These are phyloP conservation scores for Gila robusta DNA, from an alignment of 2,797 vertebrate species.

Conservation along the genomic window DNA sequence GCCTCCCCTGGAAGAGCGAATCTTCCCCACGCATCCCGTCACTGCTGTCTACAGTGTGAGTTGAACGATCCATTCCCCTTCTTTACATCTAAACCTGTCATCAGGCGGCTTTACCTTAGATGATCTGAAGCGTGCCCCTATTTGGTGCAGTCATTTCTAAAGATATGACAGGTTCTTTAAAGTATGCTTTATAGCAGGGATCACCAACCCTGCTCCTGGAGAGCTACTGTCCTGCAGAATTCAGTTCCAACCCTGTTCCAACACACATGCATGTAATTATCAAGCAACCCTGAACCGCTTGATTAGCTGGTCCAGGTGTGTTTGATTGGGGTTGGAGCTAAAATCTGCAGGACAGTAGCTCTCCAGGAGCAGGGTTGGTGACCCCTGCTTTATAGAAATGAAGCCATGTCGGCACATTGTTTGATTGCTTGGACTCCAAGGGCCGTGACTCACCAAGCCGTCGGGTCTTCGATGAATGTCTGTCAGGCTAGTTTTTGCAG, in stretches of 20 bases:
- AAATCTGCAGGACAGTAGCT: too few relatives aligned
- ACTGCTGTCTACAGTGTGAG: slow-evolving; percentile 83
- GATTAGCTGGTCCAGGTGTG: too few relatives aligned
- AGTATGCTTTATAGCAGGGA: background rate
- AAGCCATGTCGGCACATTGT: too few relatives aligned
- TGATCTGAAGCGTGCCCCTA: background rate
- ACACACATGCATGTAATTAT: too few relatives aligned
- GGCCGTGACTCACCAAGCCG: background rate
- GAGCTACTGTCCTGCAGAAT: too few relatives aligned
- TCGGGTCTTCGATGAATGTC: background rate
- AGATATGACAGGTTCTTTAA: background rate
- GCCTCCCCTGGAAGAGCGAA: slow-evolving; percentile 78
- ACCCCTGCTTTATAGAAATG: background rate
- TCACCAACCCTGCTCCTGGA: too few relatives aligned
- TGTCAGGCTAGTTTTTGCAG: background rate
- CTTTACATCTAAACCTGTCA: background rate
- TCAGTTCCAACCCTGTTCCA: too few relatives aligned
- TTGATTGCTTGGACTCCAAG: background rate
- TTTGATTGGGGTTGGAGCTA: too few relatives aligned
- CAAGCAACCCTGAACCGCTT: too few relatives aligned
- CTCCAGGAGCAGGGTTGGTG: too few relatives aligned
- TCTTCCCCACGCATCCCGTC: slow-evolving; percentile 80
- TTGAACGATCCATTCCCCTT: slow-evolving; percentile 35
- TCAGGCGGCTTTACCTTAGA: background rate
- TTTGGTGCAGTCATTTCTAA: background rate